A percentile compares a stretch with the other conserved stretches of the same genome.
Evolutionary conservation across 2,888 invertebrate species (phyloP).

Genomic region (Epicampocera succincta): DNA sequence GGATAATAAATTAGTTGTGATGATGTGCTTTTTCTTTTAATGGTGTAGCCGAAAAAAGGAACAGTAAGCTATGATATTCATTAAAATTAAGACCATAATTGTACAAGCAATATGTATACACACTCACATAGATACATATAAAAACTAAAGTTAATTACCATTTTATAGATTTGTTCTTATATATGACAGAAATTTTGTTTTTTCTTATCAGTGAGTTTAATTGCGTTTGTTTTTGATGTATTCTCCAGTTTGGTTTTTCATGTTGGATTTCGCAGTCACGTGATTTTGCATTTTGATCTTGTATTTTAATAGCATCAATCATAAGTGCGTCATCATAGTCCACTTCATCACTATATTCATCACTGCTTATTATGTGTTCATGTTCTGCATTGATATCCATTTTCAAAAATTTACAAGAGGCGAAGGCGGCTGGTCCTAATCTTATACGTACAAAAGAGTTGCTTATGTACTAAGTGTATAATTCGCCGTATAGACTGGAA

Average conservation of each 20-base stretch:
- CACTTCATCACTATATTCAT: slow-evolving; percentile 69
- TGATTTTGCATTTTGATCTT: slow-evolving; percentile 37
- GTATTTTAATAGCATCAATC: slow-evolving; percentile 66
- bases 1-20: too few relatives aligned
- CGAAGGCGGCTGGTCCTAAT: too few relatives aligned
- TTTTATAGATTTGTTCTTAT: slow-evolving; percentile 68
- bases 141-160: slow-evolving; percentile 47
- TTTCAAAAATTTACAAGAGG: background rate
- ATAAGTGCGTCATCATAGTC: slow-evolving; percentile 64
- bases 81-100: too few relatives aligned
- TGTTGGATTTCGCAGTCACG: background rate
- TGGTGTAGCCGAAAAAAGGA: too few relatives aligned
- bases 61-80: too few relatives aligned
- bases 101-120: too few relatives aligned
- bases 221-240: slow-evolving; percentile 58
- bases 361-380: slow-evolving; percentile 69
- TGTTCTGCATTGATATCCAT: slow-evolving; percentile 68
- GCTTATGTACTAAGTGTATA: too few relatives aligned
- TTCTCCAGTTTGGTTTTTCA: slow-evolving; percentile 41
- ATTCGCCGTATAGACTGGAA: too few relatives aligned
- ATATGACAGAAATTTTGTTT: slow-evolving; percentile 66
- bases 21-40: too few relatives aligned
- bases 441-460: too few relatives aligned
- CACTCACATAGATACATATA: too few relatives aligned
- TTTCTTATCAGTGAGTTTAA: slow-evolving; percentile 59